Conservation (phyloP, 2,113 vertebrate species). For the Solea solea region DNA sequence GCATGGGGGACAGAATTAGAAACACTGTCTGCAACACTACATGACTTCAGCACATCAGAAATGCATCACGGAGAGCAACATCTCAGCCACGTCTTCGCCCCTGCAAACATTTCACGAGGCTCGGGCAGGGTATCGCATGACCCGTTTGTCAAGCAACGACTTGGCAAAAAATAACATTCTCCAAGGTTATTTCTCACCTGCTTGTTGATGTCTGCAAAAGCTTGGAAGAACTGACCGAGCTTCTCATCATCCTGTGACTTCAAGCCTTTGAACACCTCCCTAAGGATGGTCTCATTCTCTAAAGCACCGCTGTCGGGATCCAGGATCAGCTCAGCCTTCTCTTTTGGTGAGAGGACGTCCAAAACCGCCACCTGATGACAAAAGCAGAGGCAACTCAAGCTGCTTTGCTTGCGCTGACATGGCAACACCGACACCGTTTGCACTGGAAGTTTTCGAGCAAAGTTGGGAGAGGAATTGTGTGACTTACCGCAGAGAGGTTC, state of each 20-base stretch:
- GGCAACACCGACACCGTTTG: too few species aligned
- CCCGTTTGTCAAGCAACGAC: not conserved
- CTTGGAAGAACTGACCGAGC: constrained; percentile 21
- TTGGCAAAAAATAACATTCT: not conserved
- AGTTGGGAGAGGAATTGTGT: too few species aligned
- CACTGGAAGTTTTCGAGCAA: too few species aligned
- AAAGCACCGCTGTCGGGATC: too few species aligned
- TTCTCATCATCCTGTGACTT: constrained; percentile 11
- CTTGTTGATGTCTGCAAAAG: constrained; percentile 12
- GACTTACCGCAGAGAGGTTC: constrained; percentile 28
- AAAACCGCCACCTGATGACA: too few species aligned
- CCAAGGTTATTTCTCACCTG: constrained; percentile 2
- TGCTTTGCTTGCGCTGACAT: too few species aligned
- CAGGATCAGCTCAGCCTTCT: too few species aligned
- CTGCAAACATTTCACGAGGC: not conserved
- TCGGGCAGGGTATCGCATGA: not conserved
- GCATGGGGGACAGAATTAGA: not conserved
- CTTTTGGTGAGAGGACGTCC: too few species aligned
- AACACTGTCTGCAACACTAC: not conserved
- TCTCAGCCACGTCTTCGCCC: not conserved
- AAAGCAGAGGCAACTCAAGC: too few species aligned
- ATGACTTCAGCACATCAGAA: not conserved
- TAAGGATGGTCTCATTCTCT: too few species aligned
- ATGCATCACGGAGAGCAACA: not conserved
- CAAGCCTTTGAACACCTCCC: too few species aligned